phyloP scores from a whole-genome alignment of 1,140 invertebrate genomes.

The Lasioglossum baleicum region DNA sequence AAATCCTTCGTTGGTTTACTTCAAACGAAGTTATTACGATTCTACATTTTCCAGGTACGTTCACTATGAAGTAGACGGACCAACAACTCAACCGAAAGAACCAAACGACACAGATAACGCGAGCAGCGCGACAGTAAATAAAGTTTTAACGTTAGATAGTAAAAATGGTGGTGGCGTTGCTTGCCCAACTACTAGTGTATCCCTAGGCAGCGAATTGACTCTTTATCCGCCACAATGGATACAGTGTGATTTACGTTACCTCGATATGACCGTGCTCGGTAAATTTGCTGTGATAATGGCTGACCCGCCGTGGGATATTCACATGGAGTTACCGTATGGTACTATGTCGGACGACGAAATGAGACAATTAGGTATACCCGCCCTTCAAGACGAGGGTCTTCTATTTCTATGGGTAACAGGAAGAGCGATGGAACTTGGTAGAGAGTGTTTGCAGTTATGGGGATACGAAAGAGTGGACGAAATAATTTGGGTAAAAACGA shows the following conservation, averaged over 20 bases:
- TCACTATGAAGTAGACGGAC: slow-evolving; percentile 94
- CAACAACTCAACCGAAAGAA: slow-evolving; percentile 78
- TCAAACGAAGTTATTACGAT: slow-evolving; percentile 13
- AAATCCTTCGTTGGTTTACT: background rate
- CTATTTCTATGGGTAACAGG: slow-evolving; percentile 99
- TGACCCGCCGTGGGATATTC: slow-evolving; percentile 99
- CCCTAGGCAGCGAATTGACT: slow-evolving; percentile 77
- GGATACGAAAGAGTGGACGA: slow-evolving; percentile 98
- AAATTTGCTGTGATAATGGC: slow-evolving; percentile 97
- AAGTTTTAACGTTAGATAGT: slow-evolving; percentile 46
- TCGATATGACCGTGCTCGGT: slow-evolving; percentile 97
- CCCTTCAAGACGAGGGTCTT: slow-evolving; percentile 96
- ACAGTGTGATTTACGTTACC: slow-evolving; percentile 95
- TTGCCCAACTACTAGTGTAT: slow-evolving; percentile 54
- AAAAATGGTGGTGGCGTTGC: slow-evolving; percentile 64
- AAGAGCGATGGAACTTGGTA: slow-evolving; percentile 97
- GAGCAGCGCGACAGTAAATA: slow-evolving; percentile 40
- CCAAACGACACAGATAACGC: slow-evolving; percentile 63
- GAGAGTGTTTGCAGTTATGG: slow-evolving; percentile 95
- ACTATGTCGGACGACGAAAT: slow-evolving; percentile 99
- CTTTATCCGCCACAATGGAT: slow-evolving; percentile 97
- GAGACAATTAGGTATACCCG: slow-evolving; percentile 90
- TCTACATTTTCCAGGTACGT: slow-evolving; percentile 86
- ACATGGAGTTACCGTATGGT: slow-evolving; percentile 99
- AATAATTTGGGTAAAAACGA: slow-evolving; percentile 99